Conservation (phyloP, 2,888 invertebrate species). For the Pachymerium ferrugineum region DNA sequence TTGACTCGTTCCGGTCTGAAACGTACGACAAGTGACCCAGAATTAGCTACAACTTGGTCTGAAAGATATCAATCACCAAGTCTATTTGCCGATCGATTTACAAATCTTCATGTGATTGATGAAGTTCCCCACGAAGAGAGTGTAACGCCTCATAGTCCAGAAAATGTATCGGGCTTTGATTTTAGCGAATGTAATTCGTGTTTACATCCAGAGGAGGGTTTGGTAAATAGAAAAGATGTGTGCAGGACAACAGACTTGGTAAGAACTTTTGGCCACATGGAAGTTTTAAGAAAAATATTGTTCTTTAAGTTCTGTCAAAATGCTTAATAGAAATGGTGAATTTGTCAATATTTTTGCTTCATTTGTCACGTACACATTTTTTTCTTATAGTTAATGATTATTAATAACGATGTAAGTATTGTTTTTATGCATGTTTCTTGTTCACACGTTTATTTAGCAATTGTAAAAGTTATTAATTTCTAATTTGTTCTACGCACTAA, state of each 20-base stretch:
- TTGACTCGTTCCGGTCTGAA: neutral
- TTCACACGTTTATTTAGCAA: too few relatives aligned
- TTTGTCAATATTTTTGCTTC: neutral
- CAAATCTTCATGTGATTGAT: neutral
- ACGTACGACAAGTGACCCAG: neutral
- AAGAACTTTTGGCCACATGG: neutral
- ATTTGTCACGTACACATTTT: neutral
- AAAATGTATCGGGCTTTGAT: neutral
- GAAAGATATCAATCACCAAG: too few relatives aligned
- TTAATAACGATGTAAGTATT: neutral
- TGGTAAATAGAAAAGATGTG: neutral
- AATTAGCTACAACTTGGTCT: too few relatives aligned
- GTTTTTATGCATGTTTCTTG: neutral
- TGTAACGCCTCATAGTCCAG: neutral
- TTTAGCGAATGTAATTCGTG: neutral
- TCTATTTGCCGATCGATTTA: too few relatives aligned
- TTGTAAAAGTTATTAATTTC: too few relatives aligned
- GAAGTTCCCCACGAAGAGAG: neutral
- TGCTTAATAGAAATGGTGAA: neutral
- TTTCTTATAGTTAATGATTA: neutral
- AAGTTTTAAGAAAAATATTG: neutral
- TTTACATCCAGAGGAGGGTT: neutral
- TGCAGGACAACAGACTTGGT: neutral
- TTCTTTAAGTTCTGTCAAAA: neutral
- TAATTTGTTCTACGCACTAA: neutral